Conservation (phyloP, 2,113 vertebrate species). For the Vidua chalybeata region DNA sequence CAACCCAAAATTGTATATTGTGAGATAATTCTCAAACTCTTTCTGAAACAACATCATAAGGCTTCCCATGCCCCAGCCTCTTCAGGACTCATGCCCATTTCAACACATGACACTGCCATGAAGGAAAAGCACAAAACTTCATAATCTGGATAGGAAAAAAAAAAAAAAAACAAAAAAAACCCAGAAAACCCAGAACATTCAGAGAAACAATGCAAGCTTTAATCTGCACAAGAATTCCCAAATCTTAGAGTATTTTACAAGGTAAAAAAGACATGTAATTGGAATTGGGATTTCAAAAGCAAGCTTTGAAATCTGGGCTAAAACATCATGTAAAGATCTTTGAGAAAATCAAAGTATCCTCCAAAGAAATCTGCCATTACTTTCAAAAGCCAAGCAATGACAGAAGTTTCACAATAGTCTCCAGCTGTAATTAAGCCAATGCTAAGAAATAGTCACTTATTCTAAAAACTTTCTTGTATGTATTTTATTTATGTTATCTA, state of each 20-base stretch:
- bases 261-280: neutral
- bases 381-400: neutral
- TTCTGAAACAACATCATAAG: neutral
- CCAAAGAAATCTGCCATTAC: neutral
- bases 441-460: neutral
- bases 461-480: neutral
- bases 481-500: neutral
- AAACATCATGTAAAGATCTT: neutral
- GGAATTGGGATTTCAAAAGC: neutral
- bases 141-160: neutral
- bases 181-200: neutral
- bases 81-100: neutral
- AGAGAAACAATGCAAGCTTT: neutral
- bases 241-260: neutral
- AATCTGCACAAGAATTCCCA: neutral
- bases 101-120: neutral
- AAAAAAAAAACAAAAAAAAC: neutral
- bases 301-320: neutral
- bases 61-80: neutral
- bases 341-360: neutral
- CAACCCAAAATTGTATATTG: neutral
- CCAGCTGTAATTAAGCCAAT: neutral
- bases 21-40: neutral
- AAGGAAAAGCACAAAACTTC: neutral
- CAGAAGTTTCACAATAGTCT: neutral